Evolutionary conservation across 2,797 vertebrate species (phyloP).

Genomic region (Cryptoblepharus egeriae): DNA sequence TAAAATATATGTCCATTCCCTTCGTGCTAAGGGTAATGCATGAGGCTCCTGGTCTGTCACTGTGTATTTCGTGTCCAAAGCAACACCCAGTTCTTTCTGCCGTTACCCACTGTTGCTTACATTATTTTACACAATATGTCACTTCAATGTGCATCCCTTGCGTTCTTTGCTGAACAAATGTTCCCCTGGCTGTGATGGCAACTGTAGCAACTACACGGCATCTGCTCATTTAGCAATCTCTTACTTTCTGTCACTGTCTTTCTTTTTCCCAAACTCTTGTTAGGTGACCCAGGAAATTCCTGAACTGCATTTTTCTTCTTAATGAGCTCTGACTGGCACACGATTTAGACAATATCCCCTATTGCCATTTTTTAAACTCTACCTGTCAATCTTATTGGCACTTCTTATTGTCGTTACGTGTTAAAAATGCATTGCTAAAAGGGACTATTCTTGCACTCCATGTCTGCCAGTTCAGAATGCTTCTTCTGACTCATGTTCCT

Average conservation of each 20-base stretch:
- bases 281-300: slow-evolving; percentile 26
- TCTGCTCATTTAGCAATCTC: slow-evolving; percentile 13
- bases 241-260: slow-evolving; percentile 12
- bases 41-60: slow-evolving; percentile 21
- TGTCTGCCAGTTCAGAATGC: slow-evolving; percentile 3
- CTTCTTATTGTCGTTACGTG: slow-evolving; percentile 6
- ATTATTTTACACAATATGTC: slow-evolving; percentile 33
- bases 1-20: slow-evolving; percentile 8
- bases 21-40: slow-evolving; percentile 15
- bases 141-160: slow-evolving; percentile 6
- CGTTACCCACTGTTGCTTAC: neutral
- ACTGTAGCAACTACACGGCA: slow-evolving; percentile 24
- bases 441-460: neutral
- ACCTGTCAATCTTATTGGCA: slow-evolving; percentile 14
- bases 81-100: slow-evolving; percentile 8
- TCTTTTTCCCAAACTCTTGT: neutral
- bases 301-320: slow-evolving; percentile 39
- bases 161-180: neutral
- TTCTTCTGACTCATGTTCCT: neutral
- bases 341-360: slow-evolving; percentile 36
- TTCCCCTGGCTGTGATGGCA: slow-evolving; percentile 13
- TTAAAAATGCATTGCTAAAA: neutral
- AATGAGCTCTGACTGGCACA: slow-evolving; percentile 28
- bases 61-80: slow-evolving; percentile 19
- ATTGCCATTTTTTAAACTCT: slow-evolving; percentile 30